Percentiles rank a stretch among this genome's conserved stretches.
phyloP scores from a whole-genome alignment of 2,113 vertebrate genomes.

The Chloropsis cyanopogon region DNA sequence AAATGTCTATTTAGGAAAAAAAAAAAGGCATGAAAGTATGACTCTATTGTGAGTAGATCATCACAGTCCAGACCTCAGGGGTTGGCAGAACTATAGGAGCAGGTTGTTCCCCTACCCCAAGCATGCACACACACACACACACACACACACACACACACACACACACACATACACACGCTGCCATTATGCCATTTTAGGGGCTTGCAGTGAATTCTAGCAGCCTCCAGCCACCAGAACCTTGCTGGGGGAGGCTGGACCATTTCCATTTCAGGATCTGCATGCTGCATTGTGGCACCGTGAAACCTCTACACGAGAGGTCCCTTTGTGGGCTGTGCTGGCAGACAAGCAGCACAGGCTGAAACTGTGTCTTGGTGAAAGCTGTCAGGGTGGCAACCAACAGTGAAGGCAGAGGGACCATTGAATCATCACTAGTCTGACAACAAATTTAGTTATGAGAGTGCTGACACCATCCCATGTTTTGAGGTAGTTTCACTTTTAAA shows the following conservation, averaged over 20 bases:
- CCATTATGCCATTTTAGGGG: not conserved
- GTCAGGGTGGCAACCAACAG: not conserved
- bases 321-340: not conserved
- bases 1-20: not conserved
- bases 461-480: not conserved
- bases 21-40: not conserved
- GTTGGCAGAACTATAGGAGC: not conserved
- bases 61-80: not conserved
- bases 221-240: not conserved
- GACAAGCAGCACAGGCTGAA: not conserved
- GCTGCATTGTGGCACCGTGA: not conserved
- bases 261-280: not conserved
- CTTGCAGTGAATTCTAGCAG: not conserved
- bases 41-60: not conserved
- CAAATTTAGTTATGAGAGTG: not conserved
- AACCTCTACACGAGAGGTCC: rapidly evolving
- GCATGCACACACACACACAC: too few species aligned
- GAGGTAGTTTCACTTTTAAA: constrained; percentile 24
- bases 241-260: not conserved
- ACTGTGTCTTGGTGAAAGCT: not conserved
- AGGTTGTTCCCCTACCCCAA: not conserved
- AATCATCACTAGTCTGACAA: not conserved
- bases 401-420: not conserved
- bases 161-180: too few species aligned
- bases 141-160: too few species aligned